Conservation (phyloP, 2,113 vertebrate genomes). For the Dicentrarchus labrax region DNA sequence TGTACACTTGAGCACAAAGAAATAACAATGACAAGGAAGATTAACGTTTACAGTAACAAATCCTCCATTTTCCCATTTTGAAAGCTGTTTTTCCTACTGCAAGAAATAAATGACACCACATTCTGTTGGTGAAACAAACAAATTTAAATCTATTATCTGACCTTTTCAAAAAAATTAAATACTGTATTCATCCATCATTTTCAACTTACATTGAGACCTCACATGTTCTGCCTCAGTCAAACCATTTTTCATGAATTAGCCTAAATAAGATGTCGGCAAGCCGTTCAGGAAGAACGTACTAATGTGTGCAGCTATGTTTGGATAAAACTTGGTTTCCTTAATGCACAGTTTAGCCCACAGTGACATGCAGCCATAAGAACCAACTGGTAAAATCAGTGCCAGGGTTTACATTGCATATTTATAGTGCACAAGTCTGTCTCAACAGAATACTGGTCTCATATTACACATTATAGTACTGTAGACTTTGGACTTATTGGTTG, state of each 20-base stretch:
- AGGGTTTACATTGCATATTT: neutral
- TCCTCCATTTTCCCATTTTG: neutral
- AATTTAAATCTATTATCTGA: neutral
- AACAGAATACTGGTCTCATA: neutral
- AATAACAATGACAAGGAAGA: neutral
- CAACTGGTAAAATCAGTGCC: slow-evolving; percentile 7
- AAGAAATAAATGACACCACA: neutral
- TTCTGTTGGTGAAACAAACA: neutral
- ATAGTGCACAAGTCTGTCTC: neutral
- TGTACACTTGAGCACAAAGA: neutral
- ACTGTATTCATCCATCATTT: neutral
- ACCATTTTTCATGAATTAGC: neutral
- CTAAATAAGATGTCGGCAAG: neutral
- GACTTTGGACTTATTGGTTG: neutral
- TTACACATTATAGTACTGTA: neutral
- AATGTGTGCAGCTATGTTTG: slow-evolving; percentile 13
- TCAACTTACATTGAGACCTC: neutral
- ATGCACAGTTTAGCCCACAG: neutral
- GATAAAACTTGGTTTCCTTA: neutral
- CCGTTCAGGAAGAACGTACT: neutral
- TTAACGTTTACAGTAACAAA: neutral
- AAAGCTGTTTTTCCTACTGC: neutral
- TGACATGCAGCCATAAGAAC: neutral
- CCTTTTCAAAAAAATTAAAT: neutral
- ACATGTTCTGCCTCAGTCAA: neutral